Evolutionary conservation across 1,140 invertebrate species (phyloP).

Genomic region (Pseudomyrmex gracilis): DNA sequence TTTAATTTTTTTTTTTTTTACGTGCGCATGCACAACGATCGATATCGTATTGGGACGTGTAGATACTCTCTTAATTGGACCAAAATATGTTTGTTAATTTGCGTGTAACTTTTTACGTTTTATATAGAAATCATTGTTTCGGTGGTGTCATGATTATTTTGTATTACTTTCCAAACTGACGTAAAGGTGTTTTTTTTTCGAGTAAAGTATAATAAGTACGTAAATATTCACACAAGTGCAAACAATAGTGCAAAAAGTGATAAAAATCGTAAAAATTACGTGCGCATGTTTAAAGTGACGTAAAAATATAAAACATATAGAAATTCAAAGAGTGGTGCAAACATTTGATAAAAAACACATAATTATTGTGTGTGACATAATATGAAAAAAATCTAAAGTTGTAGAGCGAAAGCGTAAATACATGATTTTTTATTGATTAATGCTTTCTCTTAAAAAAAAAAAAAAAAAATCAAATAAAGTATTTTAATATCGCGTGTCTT

Average conservation of each 20-base stretch:
- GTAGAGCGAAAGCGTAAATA: neutral
- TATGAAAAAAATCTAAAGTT: neutral
- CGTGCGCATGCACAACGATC: neutral
- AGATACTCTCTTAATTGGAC: slow-evolving; percentile 20
- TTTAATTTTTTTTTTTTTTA: neutral
- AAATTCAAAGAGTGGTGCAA: neutral
- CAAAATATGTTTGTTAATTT: slow-evolving; percentile 39
- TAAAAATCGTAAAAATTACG: slow-evolving; percentile 12
- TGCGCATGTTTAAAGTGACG: neutral
- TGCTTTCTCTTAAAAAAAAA: neutral
- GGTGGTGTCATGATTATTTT: neutral
- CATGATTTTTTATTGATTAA: neutral
- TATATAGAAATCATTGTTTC: neutral
- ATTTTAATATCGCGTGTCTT: neutral
- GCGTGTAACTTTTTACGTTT: neutral
- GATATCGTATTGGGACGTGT: neutral
- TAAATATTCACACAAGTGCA: neutral
- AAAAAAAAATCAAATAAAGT: neutral
- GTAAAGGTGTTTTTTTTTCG: neutral
- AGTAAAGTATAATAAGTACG: neutral
- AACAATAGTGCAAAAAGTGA: slow-evolving; percentile 11
- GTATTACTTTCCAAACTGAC: neutral
- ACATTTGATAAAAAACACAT: neutral
- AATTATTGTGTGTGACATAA: slow-evolving; percentile 5
- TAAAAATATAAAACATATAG: neutral